Evolutionary conservation across 2,888 invertebrate species (phyloP), one percentile per base, ranked within the genome.

Genomic region (Drosophila pseudotakahashii): DNA sequence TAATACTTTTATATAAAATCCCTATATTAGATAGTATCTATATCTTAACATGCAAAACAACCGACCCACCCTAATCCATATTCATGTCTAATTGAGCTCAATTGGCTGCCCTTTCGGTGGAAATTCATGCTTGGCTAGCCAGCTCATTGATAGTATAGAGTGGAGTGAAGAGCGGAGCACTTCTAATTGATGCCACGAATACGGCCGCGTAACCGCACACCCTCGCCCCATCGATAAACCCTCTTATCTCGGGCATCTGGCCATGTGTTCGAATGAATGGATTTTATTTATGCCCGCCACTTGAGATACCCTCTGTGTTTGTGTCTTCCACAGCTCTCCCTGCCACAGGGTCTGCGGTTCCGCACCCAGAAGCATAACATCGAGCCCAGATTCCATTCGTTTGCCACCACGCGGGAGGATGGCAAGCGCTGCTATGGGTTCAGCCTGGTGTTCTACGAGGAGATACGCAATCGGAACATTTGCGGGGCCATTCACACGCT

Each of bases 381-480:
- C 90, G 96, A 97, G 83, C 96, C 98, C 11, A 95, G 94, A 89
- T 98, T 99, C 92, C 99, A 99, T 93, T 97, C 98, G 51, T 99
- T 99, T 93, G 95, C 99, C 61, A 97, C 99, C 73, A 99, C 99
- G 13, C 94, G 97, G 84, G 99, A 99, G 93, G 98, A 99, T 94
- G 99, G 99, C 60, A 96, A 96, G 78, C 94, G 98, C 80, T 96
- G 96, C 79, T 98, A 98, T 93, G 99, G 99, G 69, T 98, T 98
- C 89, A 97, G 97, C 89, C 95, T 98, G 79, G 96, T 98, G 16
- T 99, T 99, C 92, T 99, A 96, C 93, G 99, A 99, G 93, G 98
- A 98, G 93, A 98, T 99, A 78, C 95, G 96, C 63, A 98, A 98
- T 92, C 94, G 95, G 55, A 96, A 98, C 91, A 98, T 99, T 81